Percentiles rank a stretch among this genome's conserved stretches.
Evolutionary conservation across 2,888 invertebrate species (phyloP).

Genomic region (Trachelus tabidus): DNA sequence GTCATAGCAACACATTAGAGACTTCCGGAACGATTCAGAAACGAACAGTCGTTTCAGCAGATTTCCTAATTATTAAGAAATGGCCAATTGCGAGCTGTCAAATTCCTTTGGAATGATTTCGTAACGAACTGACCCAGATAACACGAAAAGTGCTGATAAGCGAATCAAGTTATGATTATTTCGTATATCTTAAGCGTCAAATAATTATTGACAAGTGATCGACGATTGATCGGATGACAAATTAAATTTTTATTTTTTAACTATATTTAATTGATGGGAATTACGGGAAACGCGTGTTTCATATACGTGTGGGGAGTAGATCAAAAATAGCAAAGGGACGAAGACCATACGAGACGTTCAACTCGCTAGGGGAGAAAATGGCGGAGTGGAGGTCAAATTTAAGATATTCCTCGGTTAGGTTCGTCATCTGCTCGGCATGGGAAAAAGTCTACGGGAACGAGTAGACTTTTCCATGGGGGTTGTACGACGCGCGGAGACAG

Average conservation of each 20-base stretch:
- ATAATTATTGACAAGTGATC: not conserved
- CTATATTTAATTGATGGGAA: not conserved
- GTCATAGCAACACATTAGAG: not conserved
- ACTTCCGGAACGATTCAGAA: not conserved
- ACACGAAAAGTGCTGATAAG: not conserved
- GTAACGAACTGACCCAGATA: not conserved
- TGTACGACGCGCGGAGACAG: slow-evolving; percentile 12
- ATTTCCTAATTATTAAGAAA: not conserved
- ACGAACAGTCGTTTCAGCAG: not conserved
- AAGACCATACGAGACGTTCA: not conserved
- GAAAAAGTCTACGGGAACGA: slow-evolving; percentile 16
- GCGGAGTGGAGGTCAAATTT: slow-evolving; percentile 22
- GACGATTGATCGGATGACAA: not conserved
- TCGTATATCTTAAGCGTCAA: not conserved
- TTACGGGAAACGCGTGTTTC: not conserved
- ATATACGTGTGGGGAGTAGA: not conserved
- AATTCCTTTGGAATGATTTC: not conserved
- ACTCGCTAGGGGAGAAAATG: slow-evolving; percentile 3
- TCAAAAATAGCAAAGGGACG: not conserved
- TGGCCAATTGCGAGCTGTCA: not conserved
- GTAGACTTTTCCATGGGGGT: slow-evolving; percentile 3
- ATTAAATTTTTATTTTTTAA: not conserved
- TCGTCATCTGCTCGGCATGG: slow-evolving; percentile 18
- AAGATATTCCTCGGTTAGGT: slow-evolving; percentile 15
- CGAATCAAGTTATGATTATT: not conserved